phyloP scores from a whole-genome alignment of 2,888 invertebrate genomes.

The Hedya salicella region DNA sequence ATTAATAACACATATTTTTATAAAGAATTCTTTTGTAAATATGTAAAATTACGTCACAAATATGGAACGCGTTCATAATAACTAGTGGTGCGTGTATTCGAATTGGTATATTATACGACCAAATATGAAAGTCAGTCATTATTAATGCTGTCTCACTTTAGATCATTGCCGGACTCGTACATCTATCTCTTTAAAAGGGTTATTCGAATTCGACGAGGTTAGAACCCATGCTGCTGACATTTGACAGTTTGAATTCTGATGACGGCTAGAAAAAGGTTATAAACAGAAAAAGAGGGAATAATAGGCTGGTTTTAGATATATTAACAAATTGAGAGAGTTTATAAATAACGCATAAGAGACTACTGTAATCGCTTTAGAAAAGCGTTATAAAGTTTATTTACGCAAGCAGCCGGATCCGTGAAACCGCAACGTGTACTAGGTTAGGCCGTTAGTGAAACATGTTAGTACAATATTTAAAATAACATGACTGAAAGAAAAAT shows the following conservation, averaged over 20 bases:
- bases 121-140: not conserved
- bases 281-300: slow-evolving; percentile 78
- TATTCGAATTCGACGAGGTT: slow-evolving; percentile 1
- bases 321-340: slow-evolving; percentile 36
- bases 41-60: no score
- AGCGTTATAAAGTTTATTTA: slow-evolving; percentile 59
- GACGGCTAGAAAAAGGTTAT: slow-evolving; percentile 85
- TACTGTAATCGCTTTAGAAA: slow-evolving; percentile 55
- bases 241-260: slow-evolving; percentile 83
- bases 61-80: slow-evolving; percentile 16
- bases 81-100: slow-evolving; percentile 10
- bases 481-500: slow-evolving; percentile 85
- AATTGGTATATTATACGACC: not conserved
- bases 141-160: slow-evolving; percentile 4
- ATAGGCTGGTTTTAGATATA: slow-evolving; percentile 65
- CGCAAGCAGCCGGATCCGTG: slow-evolving; percentile 63
- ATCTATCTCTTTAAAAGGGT: not conserved
- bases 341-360: slow-evolving; percentile 25
- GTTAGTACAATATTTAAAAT: slow-evolving; percentile 77
- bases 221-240: slow-evolving; percentile 76
- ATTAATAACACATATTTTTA: no score
- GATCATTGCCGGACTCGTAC: no score
- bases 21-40: no score
- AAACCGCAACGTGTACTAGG: slow-evolving; percentile 82
- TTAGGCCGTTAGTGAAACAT: slow-evolving; percentile 84